Evolutionary conservation across 2,888 invertebrate species (phyloP), one percentile per base, ranked within the genome.

Genomic region (Helobdella robusta): DNA sequence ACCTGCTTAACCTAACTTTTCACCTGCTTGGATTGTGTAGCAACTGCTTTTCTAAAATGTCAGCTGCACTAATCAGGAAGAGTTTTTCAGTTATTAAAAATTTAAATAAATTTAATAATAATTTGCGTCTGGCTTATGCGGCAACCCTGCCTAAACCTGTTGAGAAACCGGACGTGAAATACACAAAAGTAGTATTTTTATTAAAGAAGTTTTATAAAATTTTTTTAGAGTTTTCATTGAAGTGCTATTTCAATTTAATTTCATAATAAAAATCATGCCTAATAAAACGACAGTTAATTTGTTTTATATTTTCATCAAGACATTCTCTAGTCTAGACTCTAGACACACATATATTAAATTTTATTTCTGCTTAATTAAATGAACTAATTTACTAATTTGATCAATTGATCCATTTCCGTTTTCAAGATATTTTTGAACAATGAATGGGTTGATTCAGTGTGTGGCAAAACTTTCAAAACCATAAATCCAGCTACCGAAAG

Each of bases 391-490:
- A n/a, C n/a, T n/a, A n/a, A n/a, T n/a, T n/a, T n/a, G n/a, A n/a
- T n/a, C n/a, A n/a, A n/a, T n/a, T 20, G 20, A 15, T 20, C 20
- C 44, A 25, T 28, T 28, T 44, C 25, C 20, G 18, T 6, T 23
- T 34, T 18, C 3, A 50, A 82, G 81, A 83, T 97, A 65, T 97
- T 97, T 78, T 91, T 95, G 75, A 91, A 97, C 83, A 97, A 97
- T 80, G 93, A 95, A 80, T 97, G 90, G 89, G 86, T 87, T 74
- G 86, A 91, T 76, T 84, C 93, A 0, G 84, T 83, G 28, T 89
- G 87, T 75, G 88, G 89, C 64, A 91, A 90, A 79, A 90, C 86
- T 2, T 97, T 93, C 80, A 81, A 86, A 28, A 88, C 89, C 6
- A 78, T 88, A 72, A 92, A 94, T 79, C 93, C 94, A 59, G 82